Conservation (phyloP, 2,797 vertebrate species). For the Acipenser ruthenus region DNA sequence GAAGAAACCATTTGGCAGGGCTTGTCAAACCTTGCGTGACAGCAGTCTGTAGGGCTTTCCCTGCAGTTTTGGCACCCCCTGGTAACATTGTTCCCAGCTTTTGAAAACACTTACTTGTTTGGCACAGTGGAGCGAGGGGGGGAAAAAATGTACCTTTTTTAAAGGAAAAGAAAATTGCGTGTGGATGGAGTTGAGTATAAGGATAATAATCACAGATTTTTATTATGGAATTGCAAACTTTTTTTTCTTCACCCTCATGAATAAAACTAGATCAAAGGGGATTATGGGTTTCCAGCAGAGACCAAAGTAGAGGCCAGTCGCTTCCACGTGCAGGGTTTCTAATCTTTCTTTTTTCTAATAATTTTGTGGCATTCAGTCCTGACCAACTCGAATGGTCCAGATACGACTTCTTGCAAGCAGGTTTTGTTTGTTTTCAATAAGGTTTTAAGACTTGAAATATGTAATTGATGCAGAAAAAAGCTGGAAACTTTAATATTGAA, state of each 20-base stretch:
- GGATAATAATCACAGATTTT: too few species aligned
- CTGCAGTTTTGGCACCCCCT: conserved; percentile 46
- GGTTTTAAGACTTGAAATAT: too few species aligned
- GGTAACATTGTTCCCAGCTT: conserved; percentile 45
- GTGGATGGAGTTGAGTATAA: too few species aligned
- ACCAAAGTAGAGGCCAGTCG: conserved; percentile 37
- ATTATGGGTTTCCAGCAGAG: conserved; percentile 51
- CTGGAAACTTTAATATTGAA: too few species aligned
- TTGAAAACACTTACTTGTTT: conserved; percentile 31
- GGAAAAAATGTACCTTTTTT: too few species aligned
- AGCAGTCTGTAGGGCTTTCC: conserved; percentile 32
- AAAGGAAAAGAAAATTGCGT: too few species aligned
- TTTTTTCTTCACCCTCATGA: conserved; percentile 1
- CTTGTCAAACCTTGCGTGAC: conserved; percentile 49
- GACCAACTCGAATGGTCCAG: too few species aligned
- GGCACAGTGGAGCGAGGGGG: conserved; percentile 2
- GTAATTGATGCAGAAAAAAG: too few species aligned
- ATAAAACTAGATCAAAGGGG: conserved; percentile 42
- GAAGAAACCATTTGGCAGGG: conserved; percentile 46
- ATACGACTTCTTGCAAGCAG: too few species aligned
- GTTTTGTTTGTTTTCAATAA: too few species aligned
- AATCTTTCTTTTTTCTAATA: not conserved
- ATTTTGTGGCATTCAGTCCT: not conserved
- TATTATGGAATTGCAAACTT: too few species aligned
- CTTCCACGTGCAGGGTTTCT: conserved; percentile 29